Percentiles rank a stretch among this genome's conserved stretches.
Evolutionary conservation across 2,113 vertebrate genomes (phyloP).

Genomic region (Plecotus auritus): DNA sequence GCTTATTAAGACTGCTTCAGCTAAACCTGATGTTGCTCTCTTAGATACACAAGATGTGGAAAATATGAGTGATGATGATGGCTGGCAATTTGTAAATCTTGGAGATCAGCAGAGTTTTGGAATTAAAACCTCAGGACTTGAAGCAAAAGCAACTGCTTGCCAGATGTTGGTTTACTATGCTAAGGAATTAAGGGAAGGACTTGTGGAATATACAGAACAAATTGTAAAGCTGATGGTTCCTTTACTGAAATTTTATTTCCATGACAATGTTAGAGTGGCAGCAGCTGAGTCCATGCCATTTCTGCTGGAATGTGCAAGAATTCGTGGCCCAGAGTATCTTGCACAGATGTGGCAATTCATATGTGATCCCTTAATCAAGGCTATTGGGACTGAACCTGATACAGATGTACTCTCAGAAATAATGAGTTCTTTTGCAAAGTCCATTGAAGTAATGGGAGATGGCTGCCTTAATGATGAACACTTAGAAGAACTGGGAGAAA

Average conservation of each 20-base stretch:
- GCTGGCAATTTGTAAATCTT: slow-evolving; percentile 99
- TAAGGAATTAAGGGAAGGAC: slow-evolving; percentile 97
- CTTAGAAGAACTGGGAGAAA: slow-evolving; percentile 96
- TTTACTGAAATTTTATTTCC: slow-evolving; percentile 98
- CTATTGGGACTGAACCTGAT: slow-evolving; percentile 98
- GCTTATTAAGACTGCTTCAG: slow-evolving; percentile 98
- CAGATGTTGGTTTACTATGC: slow-evolving; percentile 99
- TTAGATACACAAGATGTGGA: slow-evolving; percentile 99
- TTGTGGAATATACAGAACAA: slow-evolving; percentile 97
- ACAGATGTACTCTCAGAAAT: slow-evolving; percentile 97
- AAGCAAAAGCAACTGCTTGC: slow-evolving; percentile 98
- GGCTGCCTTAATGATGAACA: slow-evolving; percentile 97
- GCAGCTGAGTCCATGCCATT: slow-evolving; percentile 98
- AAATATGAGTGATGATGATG: slow-evolving; percentile 97
- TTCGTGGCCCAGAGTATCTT: slow-evolving; percentile 93
- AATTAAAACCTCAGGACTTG: slow-evolving; percentile 98
- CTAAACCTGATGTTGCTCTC: slow-evolving; percentile 98
- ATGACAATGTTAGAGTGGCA: slow-evolving; percentile 97
- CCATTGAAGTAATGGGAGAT: slow-evolving; percentile 97
- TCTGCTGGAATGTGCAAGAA: slow-evolving; percentile 93
- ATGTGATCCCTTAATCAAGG: slow-evolving; percentile 97
- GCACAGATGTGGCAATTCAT: slow-evolving; percentile 99
- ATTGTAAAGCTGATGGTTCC: slow-evolving; percentile 99
- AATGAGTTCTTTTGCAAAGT: slow-evolving; percentile 99
- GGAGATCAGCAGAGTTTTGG: slow-evolving; percentile 99